Evolutionary conservation across 2,888 invertebrate species (phyloP).

Genomic region (Omphaloscelis lunosa): DNA sequence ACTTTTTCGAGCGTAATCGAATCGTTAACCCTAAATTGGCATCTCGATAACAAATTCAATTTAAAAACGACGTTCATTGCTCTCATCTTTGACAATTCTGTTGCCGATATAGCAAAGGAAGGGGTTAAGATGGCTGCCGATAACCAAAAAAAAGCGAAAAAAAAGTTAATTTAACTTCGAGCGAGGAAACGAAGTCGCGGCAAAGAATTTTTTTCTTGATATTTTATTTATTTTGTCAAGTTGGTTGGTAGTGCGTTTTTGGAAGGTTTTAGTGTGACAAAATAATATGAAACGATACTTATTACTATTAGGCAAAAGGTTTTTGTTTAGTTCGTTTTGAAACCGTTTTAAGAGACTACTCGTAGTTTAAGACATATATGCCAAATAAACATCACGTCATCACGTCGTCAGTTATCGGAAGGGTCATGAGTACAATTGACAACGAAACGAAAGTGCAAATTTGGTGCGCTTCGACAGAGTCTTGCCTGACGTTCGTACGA

Average conservation of each 20-base stretch:
- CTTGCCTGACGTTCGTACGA: no score
- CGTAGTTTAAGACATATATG: no score
- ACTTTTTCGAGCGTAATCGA: slow-evolving; percentile 75
- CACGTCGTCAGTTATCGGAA: no score
- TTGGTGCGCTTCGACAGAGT: no score
- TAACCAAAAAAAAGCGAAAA: slow-evolving; percentile 84
- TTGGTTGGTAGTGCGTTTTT: slow-evolving; percentile 68
- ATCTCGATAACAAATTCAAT: slow-evolving; percentile 90
- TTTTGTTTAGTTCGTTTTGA: neutral
- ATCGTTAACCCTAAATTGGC: slow-evolving; percentile 79
- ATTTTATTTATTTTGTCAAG: slow-evolving; percentile 66
- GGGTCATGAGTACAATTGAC: no score
- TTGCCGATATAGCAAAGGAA: slow-evolving; percentile 81
- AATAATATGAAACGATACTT: neutral
- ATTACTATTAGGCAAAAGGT: neutral
- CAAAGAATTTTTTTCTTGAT: slow-evolving; percentile 77
- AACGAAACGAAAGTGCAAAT: no score
- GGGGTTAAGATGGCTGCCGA: slow-evolving; percentile 88
- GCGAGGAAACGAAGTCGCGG: slow-evolving; percentile 84
- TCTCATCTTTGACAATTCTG: slow-evolving; percentile 85
- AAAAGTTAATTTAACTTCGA: slow-evolving; percentile 89
- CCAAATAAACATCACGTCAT: neutral
- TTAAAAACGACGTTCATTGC: slow-evolving; percentile 82
- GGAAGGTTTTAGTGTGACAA: slow-evolving; percentile 42
- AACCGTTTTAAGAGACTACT: neutral